Evolutionary conservation across 2,888 invertebrate genomes (phyloP), one percentile per base, ranked within the genome.

Genomic region (Podotricha telesiphe): DNA sequence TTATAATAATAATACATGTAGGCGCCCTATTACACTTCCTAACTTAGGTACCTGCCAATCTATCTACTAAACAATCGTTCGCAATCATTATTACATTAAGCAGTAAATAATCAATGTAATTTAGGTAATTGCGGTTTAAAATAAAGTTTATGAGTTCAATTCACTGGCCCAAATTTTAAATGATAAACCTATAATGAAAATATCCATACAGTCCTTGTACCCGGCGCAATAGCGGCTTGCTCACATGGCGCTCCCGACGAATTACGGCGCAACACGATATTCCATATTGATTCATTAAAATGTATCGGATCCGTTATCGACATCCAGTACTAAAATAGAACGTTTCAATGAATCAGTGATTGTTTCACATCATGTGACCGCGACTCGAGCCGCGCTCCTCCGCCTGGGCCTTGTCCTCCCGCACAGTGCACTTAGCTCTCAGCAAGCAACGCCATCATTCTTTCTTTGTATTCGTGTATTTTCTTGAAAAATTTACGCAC

Each of bases 271-370:
- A 17, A n/a, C 61, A 42, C 53, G 15, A 47, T 61, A 62, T 45
- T 53, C 61, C n/a, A 62, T 47, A 62, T 67, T 61, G 67, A 20
- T 34, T 45, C 51, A 67, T 67, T 67, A 67, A 67, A 51, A 61
- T 65, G 68, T 62, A 62, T 71, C 71, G 55, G 58, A 28, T 34
- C 55, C 15, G 61, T 55, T 68, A 70, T 72, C 72, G 59, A 40
- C 55, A 53, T 42, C 61, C 45, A 45, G 47, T 51, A 53, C 70
- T 65, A 15, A 70, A 70, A 70, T 72, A 72, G 72, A 64, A 40
- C 55, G 28, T 48, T 65, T 65, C 65, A 70, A 72, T 73, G 74
- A 74, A 77, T 77, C 77, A 75, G 74, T 74, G 78, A 75, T 73
- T 75, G 71, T 76, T 65, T 70, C 72, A 40, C 73, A 63, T 72